Conservation (phyloP, 2,888 invertebrate species). For the Zygogramma bicolorata region DNA sequence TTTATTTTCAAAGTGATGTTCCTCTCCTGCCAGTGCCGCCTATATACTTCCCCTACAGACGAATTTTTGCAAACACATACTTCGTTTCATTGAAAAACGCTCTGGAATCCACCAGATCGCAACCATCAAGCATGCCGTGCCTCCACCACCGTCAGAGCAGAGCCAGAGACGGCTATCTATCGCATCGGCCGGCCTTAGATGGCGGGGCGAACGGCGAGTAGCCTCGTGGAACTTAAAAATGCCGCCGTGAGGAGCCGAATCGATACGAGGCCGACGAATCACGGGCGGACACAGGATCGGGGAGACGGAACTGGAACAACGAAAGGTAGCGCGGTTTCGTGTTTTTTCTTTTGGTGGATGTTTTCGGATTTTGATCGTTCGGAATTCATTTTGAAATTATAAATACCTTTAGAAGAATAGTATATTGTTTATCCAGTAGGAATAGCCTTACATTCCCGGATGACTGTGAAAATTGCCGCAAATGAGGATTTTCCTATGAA, state of each 20-base stretch:
- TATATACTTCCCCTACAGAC: background rate
- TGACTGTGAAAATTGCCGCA: too few relatives aligned
- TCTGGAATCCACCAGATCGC: slow-evolving; percentile 39
- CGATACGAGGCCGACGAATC: slow-evolving; percentile 76
- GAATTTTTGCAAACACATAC: too few relatives aligned
- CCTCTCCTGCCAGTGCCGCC: too few relatives aligned
- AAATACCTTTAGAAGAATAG: too few relatives aligned
- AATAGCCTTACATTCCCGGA: too few relatives aligned
- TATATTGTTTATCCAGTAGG: too few relatives aligned
- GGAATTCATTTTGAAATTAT: too few relatives aligned
- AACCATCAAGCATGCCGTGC: slow-evolving; percentile 38
- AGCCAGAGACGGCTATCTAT: too few relatives aligned
- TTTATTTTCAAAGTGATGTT: too few relatives aligned
- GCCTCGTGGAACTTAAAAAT: slow-evolving; percentile 78
- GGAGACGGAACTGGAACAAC: background rate
- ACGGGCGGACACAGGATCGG: slow-evolving; percentile 63
- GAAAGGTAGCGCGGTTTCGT: slow-evolving; percentile 17
- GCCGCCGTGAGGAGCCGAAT: slow-evolving; percentile 85
- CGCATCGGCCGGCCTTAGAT: slow-evolving; percentile 52
- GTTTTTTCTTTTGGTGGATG: background rate
- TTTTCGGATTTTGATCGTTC: too few relatives aligned
- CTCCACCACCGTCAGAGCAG: slow-evolving; percentile 19
- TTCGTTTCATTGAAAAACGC: slow-evolving; percentile 43
- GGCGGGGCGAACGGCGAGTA: slow-evolving; percentile 56
- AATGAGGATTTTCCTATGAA: too few relatives aligned